Evolutionary conservation across 2,797 vertebrate genomes (phyloP).

Genomic region (Sus cebifrons): DNA sequence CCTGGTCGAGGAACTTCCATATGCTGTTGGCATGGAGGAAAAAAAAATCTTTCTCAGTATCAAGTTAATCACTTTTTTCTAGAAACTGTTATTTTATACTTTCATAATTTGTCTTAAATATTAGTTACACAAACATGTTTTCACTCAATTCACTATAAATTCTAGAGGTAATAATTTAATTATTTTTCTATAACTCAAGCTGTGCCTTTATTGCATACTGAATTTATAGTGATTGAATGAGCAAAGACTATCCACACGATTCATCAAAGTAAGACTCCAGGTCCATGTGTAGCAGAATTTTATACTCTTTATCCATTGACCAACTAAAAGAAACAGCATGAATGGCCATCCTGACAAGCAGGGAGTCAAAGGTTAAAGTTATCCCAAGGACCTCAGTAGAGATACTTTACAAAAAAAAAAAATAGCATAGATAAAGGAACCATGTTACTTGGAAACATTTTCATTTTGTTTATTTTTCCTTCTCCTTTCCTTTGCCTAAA

Average conservation of each 20-base stretch:
- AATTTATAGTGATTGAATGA: neutral
- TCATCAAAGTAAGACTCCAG: neutral
- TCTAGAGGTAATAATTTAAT: slow-evolving; percentile 12
- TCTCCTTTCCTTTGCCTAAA: neutral
- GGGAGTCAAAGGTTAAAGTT: neutral
- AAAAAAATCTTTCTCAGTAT: slow-evolving; percentile 39
- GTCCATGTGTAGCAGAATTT: neutral
- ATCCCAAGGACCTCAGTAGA: neutral
- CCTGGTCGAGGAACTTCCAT: too few relatives aligned
- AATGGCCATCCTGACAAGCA: neutral
- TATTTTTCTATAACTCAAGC: neutral
- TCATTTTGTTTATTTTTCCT: neutral
- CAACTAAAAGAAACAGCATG: neutral
- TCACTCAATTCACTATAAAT: neutral
- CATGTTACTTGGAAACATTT: neutral
- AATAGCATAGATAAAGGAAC: neutral
- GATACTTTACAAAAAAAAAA: slow-evolving; percentile 26
- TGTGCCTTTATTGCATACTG: neutral
- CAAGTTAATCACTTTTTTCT: slow-evolving; percentile 23
- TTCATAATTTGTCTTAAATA: slow-evolving; percentile 46
- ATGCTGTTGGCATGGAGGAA: neutral
- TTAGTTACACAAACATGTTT: slow-evolving; percentile 36
- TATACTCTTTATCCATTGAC: neutral
- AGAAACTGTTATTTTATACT: neutral
- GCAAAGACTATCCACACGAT: neutral